Conservation (phyloP, 2,888 invertebrate species). For the Hirtodrosophila alboralis region DNA sequence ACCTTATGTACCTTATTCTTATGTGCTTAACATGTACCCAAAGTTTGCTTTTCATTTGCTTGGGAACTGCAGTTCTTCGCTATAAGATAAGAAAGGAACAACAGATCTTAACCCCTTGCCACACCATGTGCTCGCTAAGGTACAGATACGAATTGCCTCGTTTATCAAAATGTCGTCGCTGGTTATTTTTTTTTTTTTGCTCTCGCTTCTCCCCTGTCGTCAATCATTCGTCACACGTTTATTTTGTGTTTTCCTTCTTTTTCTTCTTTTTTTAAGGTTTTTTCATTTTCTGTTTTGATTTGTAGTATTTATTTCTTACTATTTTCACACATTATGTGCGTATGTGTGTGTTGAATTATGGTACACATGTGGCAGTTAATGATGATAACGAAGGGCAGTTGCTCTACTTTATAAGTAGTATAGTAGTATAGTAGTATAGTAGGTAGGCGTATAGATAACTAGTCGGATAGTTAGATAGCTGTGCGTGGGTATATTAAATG, state of each 20-base stretch:
- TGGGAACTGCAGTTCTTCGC: constrained; percentile 24
- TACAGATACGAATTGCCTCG: constrained; percentile 39
- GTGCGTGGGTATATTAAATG: constrained; percentile 58
- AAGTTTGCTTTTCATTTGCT: constrained; percentile 64
- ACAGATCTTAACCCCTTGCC: constrained; percentile 67
- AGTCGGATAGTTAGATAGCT: constrained; percentile 48
- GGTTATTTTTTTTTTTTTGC: too few species aligned
- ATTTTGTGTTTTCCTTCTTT: constrained; percentile 24
- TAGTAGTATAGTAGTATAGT: constrained; percentile 23
- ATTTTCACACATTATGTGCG: constrained; percentile 19
- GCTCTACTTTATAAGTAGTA: constrained; percentile 52
- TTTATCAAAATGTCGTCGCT: constrained; percentile 50
- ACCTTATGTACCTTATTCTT: constrained; percentile 31
- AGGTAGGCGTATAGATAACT: constrained; percentile 45
- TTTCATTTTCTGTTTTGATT: constrained; percentile 23
- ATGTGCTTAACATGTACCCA: constrained; percentile 22
- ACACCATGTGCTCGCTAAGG: constrained; percentile 27
- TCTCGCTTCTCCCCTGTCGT: constrained; percentile 50
- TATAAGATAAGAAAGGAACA: constrained; percentile 58
- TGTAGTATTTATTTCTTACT: constrained; percentile 9
- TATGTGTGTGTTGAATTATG: constrained; percentile 32
- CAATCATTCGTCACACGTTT: constrained; percentile 70
- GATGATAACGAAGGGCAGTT: constrained; percentile 54
- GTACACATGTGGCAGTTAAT: constrained; percentile 10
- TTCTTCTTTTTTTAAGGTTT: constrained; percentile 21